phyloP scores from a whole-genome alignment of 2,113 vertebrate genomes.

The Aegotheles bennettii region DNA sequence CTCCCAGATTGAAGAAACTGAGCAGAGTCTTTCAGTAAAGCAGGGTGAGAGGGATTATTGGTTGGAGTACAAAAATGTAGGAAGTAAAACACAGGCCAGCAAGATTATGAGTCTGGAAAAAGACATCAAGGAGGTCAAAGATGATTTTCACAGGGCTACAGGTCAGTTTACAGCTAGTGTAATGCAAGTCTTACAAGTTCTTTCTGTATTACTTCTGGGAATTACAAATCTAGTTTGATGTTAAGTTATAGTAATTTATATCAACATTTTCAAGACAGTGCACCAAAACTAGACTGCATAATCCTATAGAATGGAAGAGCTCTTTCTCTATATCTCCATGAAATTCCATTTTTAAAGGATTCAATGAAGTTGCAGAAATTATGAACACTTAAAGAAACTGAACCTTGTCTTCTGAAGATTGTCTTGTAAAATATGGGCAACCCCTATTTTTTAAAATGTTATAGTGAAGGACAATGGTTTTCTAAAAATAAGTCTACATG shows the following conservation, averaged over 20 bases:
- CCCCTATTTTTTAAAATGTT: background rate
- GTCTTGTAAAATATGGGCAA: background rate
- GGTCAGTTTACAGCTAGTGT: conserved; percentile 63
- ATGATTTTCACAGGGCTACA: conserved; percentile 63
- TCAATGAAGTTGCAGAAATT: background rate
- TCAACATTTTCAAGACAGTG: background rate
- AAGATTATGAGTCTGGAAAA: conserved; percentile 71
- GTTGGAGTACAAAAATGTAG: conserved; percentile 77
- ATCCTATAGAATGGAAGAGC: background rate
- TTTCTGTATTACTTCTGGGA: background rate
- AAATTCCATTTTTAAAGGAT: background rate
- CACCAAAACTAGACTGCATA: background rate
- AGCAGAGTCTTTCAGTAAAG: conserved; percentile 54
- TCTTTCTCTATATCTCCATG: background rate
- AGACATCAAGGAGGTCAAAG: conserved; percentile 64
- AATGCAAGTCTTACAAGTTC: background rate
- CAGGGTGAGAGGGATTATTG: conserved; percentile 70
- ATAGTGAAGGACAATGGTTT: background rate
- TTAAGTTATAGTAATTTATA: background rate
- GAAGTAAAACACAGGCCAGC: conserved; percentile 58
- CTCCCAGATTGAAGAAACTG: conserved; percentile 48
- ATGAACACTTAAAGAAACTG: background rate
- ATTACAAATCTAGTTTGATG: background rate
- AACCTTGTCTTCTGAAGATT: background rate
- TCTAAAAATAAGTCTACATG: background rate